Conservation (phyloP, 2,797 vertebrate species). For the Spondyliosoma cantharus region DNA sequence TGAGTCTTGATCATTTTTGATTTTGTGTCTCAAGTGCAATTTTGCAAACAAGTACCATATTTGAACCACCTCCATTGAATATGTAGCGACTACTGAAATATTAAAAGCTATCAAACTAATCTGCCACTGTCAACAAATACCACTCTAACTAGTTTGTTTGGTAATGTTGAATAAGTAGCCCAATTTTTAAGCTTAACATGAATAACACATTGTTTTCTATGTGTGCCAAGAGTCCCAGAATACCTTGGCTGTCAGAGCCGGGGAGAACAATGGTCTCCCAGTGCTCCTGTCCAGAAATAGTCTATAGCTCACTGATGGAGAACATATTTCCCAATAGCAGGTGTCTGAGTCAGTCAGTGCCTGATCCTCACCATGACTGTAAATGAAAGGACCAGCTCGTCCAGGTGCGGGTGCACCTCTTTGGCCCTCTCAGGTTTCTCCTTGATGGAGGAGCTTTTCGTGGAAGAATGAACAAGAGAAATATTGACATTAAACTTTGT, state of each 20-base stretch:
- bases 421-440: slow-evolving; percentile 80
- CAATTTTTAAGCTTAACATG: slow-evolving; percentile 78
- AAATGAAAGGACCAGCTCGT: slow-evolving; percentile 82
- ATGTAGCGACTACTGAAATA: background rate
- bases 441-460: slow-evolving; percentile 71
- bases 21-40: slow-evolving; percentile 21
- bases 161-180: slow-evolving; percentile 59
- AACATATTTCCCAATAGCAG: slow-evolving; percentile 88
- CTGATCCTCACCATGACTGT: slow-evolving; percentile 83
- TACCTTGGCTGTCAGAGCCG: slow-evolving; percentile 84
- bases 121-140: slow-evolving; percentile 25
- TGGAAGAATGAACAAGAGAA: slow-evolving; percentile 73
- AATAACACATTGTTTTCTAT: slow-evolving; percentile 85
- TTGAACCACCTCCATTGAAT: background rate
- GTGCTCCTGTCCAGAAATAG: slow-evolving; percentile 84
- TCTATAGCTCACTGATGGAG: slow-evolving; percentile 86
- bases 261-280: slow-evolving; percentile 86
- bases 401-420: slow-evolving; percentile 82
- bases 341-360: slow-evolving; percentile 86
- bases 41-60: background rate
- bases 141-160: slow-evolving; percentile 42
- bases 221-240: slow-evolving; percentile 83
- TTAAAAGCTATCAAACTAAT: slow-evolving; percentile 20
- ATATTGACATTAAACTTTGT: slow-evolving; percentile 63
- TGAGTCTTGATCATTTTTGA: background rate